Evolutionary conservation across 2,113 vertebrate genomes (phyloP).

Genomic region (Rhinopomastus cyanomelas): DNA sequence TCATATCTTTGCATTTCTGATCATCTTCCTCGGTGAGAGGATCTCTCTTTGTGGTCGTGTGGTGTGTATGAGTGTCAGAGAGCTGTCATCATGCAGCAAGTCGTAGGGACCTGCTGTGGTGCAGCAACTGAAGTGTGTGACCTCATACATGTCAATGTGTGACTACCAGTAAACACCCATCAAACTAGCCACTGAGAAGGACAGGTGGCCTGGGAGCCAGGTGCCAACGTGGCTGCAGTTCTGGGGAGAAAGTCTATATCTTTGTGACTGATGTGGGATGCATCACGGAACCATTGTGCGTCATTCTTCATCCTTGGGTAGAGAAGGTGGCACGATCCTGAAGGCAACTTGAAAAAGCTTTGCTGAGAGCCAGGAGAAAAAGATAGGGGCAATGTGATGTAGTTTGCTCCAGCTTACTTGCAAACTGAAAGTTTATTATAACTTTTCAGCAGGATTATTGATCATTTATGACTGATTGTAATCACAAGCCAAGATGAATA

Average conservation of each 20-base stretch:
- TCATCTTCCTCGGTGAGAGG: neutral
- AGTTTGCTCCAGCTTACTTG: neutral
- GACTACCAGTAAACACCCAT: neutral
- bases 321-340: neutral
- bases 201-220: neutral
- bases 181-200: neutral
- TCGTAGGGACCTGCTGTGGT: rapidly evolving
- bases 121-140: rapidly evolving
- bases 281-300: rapidly evolving
- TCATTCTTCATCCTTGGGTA: neutral
- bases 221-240: rapidly evolving
- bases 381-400: neutral
- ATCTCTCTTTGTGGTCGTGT: neutral
- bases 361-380: neutral
- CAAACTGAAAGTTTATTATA: neutral
- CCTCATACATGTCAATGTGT: neutral
- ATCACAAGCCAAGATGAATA: neutral
- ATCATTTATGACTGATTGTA: neutral
- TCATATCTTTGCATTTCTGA: neutral
- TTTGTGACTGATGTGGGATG: neutral
- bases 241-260: neutral
- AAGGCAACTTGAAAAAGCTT: neutral
- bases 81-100: no score
- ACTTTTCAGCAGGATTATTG: neutral
- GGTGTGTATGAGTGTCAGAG: neutral